A percentile compares a stretch with the other conserved stretches of the same genome.
Evolutionary conservation across 2,113 vertebrate species (phyloP).

Genomic region (Nerophis ophidion): DNA sequence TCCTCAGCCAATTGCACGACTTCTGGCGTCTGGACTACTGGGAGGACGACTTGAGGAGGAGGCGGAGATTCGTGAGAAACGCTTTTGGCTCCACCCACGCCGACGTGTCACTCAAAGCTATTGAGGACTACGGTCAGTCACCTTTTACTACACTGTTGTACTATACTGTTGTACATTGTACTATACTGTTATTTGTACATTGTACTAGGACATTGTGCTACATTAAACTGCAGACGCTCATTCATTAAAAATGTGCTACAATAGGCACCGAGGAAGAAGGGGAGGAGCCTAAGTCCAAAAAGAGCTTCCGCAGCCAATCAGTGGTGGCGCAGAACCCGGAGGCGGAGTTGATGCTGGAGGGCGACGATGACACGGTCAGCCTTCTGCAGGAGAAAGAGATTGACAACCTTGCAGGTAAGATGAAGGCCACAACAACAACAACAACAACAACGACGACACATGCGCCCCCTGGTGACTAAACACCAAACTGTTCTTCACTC

Average conservation of each 20-base stretch:
- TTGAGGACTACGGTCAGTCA: constrained; percentile 90
- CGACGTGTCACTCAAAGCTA: constrained; percentile 82
- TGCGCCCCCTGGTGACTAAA: not conserved
- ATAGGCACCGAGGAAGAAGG: constrained; percentile 85
- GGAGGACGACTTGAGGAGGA: constrained; percentile 94
- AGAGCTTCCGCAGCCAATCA: constrained; percentile 88
- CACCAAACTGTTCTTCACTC: constrained; percentile 65
- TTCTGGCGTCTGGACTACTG: constrained; percentile 99
- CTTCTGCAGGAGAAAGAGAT: constrained; percentile 97
- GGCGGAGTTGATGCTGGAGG: constrained; percentile 95
- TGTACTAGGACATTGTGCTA: too few relatives aligned
- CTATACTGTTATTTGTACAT: too few relatives aligned
- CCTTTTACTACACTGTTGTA: not conserved
- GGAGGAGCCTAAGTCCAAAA: constrained; percentile 86
- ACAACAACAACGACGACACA: too few relatives aligned
- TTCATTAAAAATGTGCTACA: constrained; percentile 9
- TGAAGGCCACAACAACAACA: not conserved
- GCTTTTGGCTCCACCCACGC: constrained; percentile 95
- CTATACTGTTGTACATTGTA: not conserved
- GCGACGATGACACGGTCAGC: constrained; percentile 93
- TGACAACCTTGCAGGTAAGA: constrained; percentile 93
- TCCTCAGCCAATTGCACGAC: constrained; percentile 85
- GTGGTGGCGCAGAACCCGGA: constrained; percentile 91
- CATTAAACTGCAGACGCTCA: not conserved
- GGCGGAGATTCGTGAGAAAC: constrained; percentile 93